These are phyloP conservation scores for Polypedilum vanderplanki DNA, from an alignment of 1,140 invertebrate species.

Conservation along the genomic window DNA sequence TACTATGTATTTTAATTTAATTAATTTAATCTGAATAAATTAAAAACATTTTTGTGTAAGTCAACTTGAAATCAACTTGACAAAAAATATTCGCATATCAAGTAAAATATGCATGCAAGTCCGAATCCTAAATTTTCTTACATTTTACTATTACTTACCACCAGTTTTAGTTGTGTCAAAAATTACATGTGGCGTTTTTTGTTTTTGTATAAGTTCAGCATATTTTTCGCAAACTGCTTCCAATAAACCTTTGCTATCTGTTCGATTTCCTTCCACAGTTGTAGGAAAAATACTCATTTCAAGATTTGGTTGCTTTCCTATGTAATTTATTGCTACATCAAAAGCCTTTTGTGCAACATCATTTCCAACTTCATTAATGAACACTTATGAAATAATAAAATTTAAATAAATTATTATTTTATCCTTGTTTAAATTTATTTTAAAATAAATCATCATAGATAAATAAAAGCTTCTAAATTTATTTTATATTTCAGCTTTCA, in stretches of 20 bases:
- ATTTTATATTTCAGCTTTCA: too few species aligned
- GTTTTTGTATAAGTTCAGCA: slow-evolving; percentile 52
- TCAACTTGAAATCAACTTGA: too few species aligned
- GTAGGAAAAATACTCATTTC: slow-evolving; percentile 57
- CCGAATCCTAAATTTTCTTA: too few species aligned
- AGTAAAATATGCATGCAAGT: too few species aligned
- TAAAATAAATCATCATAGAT: too few species aligned
- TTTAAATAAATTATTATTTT: too few species aligned
- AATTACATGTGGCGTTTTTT: slow-evolving; percentile 64
- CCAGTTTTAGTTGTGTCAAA: slow-evolving; percentile 72
- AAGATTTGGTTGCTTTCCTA: slow-evolving; percentile 57
- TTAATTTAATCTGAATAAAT: too few species aligned
- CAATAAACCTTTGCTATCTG: slow-evolving; percentile 57
- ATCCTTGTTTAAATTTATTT: too few species aligned
- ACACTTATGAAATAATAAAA: slow-evolving; percentile 49
- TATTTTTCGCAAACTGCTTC: slow-evolving; percentile 64
- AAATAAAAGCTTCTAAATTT: too few species aligned
- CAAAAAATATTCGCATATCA: too few species aligned
- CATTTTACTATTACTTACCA: slow-evolving; percentile 30
- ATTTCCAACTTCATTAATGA: slow-evolving; percentile 65
- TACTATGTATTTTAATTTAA: too few species aligned
- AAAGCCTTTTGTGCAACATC: slow-evolving; percentile 57
- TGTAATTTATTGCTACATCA: slow-evolving; percentile 58
- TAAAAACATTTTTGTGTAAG: too few species aligned
- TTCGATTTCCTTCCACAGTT: slow-evolving; percentile 55